A percentile compares a stretch with the other conserved stretches of the same genome.
Conservation (phyloP, 2,113 vertebrate genomes). For the Mola mola region DNA sequence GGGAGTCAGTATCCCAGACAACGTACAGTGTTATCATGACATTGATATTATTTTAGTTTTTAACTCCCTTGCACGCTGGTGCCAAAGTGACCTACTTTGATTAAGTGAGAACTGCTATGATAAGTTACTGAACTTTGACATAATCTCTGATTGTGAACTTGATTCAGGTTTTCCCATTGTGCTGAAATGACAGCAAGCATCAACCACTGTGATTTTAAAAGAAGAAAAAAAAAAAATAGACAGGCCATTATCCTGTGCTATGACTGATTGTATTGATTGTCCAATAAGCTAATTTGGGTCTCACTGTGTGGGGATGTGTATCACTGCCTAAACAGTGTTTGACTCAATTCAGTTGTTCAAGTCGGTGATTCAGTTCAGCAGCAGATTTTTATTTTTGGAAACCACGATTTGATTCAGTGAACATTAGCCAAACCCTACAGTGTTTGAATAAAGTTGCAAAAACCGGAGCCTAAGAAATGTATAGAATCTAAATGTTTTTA, state of each 20-base stretch:
- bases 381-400: constrained; percentile 28
- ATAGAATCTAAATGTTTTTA: no score
- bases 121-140: background rate
- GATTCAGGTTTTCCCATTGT: background rate
- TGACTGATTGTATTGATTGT: constrained; percentile 17
- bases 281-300: background rate
- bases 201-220: background rate
- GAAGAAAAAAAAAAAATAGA: background rate
- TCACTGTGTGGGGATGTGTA: constrained; percentile 18
- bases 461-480: no score
- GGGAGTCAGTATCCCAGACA: no score
- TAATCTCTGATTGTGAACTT: background rate
- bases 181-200: constrained; percentile 9
- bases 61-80: background rate
- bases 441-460: no score
- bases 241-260: background rate
- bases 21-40: background rate
- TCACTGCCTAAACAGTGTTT: constrained; percentile 31
- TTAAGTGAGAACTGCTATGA: background rate
- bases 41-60: no score
- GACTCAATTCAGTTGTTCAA: constrained; percentile 12
- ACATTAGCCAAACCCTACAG: background rate
- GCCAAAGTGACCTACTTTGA: background rate
- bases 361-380: constrained; percentile 28
- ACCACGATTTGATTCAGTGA: constrained; percentile 18